These are phyloP conservation scores for Nannoperca australis DNA, from an alignment of 2,797 vertebrate genomes.

Conservation along the genomic window DNA sequence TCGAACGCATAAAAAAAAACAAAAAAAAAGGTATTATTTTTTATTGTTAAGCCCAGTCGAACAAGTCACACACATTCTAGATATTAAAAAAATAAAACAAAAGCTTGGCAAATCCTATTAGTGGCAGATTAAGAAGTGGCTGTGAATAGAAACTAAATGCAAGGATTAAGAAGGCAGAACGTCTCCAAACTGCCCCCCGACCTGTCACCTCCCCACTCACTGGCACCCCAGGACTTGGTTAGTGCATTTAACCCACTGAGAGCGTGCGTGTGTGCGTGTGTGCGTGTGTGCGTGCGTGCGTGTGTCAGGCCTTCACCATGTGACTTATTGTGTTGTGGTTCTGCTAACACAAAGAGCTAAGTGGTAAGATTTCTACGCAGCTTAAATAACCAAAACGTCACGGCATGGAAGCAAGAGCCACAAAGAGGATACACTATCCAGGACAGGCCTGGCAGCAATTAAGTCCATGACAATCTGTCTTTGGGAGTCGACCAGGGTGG, in stretches of 20 bases:
- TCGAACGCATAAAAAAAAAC: neutral
- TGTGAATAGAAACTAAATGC: slow-evolving; percentile 82
- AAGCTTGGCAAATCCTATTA: slow-evolving; percentile 80
- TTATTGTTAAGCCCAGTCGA: slow-evolving; percentile 22
- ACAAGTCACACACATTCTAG: slow-evolving; percentile 44
- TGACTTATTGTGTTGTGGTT: neutral
- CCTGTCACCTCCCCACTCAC: slow-evolving; percentile 46
- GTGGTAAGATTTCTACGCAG: slow-evolving; percentile 9
- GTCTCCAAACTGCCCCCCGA: slow-evolving; percentile 43
- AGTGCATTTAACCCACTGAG: neutral
- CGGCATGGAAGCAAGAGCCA: slow-evolving; percentile 30
- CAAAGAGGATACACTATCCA: slow-evolving; percentile 32
- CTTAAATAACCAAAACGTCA: slow-evolving; percentile 41
- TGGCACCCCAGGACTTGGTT: slow-evolving; percentile 42
- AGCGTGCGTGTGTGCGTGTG: neutral
- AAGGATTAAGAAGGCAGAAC: slow-evolving; percentile 75
- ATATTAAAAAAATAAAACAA: slow-evolving; percentile 67
- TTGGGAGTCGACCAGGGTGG: slow-evolving; percentile 32
- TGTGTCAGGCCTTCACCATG: neutral
- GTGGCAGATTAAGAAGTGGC: slow-evolving; percentile 78
- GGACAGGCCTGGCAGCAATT: slow-evolving; percentile 25
- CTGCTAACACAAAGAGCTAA: slow-evolving; percentile 14
- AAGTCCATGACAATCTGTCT: slow-evolving; percentile 48
- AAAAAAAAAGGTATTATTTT: neutral
- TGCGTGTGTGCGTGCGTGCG: neutral